Evolutionary conservation across 2,797 vertebrate species (phyloP).

Genomic region (Sylvilagus floridanus): DNA sequence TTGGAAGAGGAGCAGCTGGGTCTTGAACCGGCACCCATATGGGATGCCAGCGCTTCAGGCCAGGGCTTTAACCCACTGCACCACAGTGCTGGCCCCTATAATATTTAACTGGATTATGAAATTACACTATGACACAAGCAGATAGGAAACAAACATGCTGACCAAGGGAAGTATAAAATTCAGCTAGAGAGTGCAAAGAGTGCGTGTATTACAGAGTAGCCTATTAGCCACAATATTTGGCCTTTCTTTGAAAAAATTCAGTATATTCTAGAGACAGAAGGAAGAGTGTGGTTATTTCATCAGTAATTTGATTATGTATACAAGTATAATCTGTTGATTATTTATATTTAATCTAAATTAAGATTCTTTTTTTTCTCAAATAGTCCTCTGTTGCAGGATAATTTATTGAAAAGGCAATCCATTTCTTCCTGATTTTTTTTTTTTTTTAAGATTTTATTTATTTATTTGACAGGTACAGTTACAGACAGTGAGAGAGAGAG

Average conservation of each 20-base stretch:
- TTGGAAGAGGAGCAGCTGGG: no score
- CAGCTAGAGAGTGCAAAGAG: neutral
- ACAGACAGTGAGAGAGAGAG: no score
- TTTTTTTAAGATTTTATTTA: neutral
- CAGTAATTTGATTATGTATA: neutral
- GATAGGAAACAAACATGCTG: neutral
- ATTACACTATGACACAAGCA: neutral
- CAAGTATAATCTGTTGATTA: slow-evolving; percentile 33
- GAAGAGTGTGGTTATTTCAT: slow-evolving; percentile 41
- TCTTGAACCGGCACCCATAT: no score
- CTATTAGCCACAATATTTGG: neutral
- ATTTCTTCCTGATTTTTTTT: neutral
- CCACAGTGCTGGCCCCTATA: no score
- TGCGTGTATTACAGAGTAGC: neutral
- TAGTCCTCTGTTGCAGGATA: neutral
- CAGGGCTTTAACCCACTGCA: no score
- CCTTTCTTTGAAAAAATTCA: slow-evolving; percentile 49
- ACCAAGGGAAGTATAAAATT: slow-evolving; percentile 16
- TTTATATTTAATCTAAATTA: slow-evolving; percentile 5
- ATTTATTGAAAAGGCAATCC: neutral
- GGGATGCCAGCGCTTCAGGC: no score
- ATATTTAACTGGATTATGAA: slow-evolving; percentile 27
- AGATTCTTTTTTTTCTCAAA: neutral
- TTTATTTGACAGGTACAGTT: no score
- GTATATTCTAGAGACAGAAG: slow-evolving; percentile 15